Evolutionary conservation across 1,140 invertebrate species (phyloP).

Genomic region (Lepidostoma basale): DNA sequence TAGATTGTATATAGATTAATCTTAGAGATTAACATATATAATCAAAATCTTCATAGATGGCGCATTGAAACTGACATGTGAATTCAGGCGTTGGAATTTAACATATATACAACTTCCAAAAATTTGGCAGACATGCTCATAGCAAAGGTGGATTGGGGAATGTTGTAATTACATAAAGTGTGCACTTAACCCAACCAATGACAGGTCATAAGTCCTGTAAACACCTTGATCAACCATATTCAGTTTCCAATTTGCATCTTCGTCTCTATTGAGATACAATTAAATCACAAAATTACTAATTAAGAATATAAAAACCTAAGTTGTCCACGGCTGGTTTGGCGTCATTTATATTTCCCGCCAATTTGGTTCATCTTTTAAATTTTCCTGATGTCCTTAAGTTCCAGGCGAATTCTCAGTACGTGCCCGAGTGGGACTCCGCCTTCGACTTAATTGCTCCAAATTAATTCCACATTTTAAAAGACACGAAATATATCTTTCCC

Average conservation of each 20-base stretch:
- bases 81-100: too few relatives aligned
- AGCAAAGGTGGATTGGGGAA: too few relatives aligned
- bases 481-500: constrained; percentile 12
- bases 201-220: not conserved
- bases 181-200: not conserved
- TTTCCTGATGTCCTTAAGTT: constrained; percentile 10
- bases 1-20: too few relatives aligned
- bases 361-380: not conserved
- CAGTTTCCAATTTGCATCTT: not conserved
- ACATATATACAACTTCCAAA: too few relatives aligned
- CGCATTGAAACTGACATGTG: too few relatives aligned
- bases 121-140: too few relatives aligned
- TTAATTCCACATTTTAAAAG: constrained; percentile 22
- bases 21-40: too few relatives aligned
- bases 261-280: not conserved
- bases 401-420: not conserved
- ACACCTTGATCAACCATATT: not conserved
- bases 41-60: too few relatives aligned
- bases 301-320: too few relatives aligned
- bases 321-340: too few relatives aligned
- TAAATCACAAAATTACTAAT: not conserved
- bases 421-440: constrained; percentile 7
- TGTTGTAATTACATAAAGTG: not conserved
- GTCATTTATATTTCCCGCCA: constrained; percentile 17
- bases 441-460: constrained; percentile 17